phyloP scores from a whole-genome alignment of 1,140 invertebrate species.

The Aphaenogaster ashmeadi region DNA sequence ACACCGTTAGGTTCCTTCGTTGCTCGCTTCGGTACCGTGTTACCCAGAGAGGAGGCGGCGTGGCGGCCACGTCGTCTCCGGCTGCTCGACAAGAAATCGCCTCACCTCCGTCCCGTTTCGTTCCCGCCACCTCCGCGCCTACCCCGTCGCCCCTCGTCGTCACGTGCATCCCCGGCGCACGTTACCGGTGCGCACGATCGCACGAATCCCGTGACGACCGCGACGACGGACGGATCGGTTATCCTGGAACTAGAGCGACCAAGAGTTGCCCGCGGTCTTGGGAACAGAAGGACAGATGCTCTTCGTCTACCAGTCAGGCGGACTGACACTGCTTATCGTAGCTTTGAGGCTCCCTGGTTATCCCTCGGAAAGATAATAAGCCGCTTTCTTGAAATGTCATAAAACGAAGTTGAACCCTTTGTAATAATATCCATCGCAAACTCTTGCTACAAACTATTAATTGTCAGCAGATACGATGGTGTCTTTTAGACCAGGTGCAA shows the following conservation, averaged over 20 bases:
- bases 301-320: not conserved
- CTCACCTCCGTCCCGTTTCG: not conserved
- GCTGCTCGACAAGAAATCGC: constrained; percentile 61
- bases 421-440: not conserved
- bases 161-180: constrained; percentile 33
- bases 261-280: constrained; percentile 7
- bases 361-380: constrained; percentile 18
- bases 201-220: not conserved
- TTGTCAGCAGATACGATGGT: not conserved
- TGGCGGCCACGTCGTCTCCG: constrained; percentile 35
- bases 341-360: not conserved
- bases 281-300: constrained; percentile 15
- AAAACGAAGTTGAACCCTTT: not conserved
- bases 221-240: constrained; percentile 1
- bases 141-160: not conserved
- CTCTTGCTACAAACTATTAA: not conserved
- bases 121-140: not conserved
- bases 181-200: constrained; percentile 50
- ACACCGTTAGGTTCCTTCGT: constrained; percentile 85
- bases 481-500: not conserved
- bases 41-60: constrained; percentile 74
- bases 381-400: not conserved
- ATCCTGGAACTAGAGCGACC: constrained; percentile 19
- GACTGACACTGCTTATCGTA: not conserved
- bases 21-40: constrained; percentile 80